Conservation (phyloP, 2,888 invertebrate species). For the Chalcosyrphus nemorum region DNA sequence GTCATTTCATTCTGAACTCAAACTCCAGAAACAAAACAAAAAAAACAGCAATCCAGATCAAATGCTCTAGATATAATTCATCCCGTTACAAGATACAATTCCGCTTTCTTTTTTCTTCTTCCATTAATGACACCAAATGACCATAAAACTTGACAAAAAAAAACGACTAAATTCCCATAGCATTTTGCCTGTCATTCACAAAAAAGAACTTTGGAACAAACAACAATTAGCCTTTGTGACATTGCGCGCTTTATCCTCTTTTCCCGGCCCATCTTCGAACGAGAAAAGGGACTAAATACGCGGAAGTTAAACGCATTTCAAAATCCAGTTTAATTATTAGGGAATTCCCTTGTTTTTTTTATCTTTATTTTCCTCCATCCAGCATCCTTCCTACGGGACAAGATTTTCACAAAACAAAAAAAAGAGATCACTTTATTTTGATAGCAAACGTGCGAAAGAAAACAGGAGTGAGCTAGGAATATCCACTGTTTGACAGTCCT, state of each 20-base stretch:
- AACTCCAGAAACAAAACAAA: background rate
- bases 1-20: background rate
- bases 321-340: slow-evolving; percentile 70
- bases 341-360: slow-evolving; percentile 60
- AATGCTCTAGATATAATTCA: slow-evolving; percentile 41
- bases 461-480: slow-evolving; percentile 57
- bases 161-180: slow-evolving; percentile 55
- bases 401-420: too few species aligned
- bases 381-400: slow-evolving; percentile 49
- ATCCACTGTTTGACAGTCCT: slow-evolving; percentile 34
- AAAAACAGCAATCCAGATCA: slow-evolving; percentile 51
- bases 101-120: slow-evolving; percentile 33
- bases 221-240: slow-evolving; percentile 72
- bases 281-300: slow-evolving; percentile 56
- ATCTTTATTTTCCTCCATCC: too few species aligned
- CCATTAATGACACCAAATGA: slow-evolving; percentile 65
- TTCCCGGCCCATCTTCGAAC: background rate
- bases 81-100: slow-evolving; percentile 30
- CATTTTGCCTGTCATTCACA: slow-evolving; percentile 43
- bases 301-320: slow-evolving; percentile 63
- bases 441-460: slow-evolving; percentile 62
- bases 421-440: slow-evolving; percentile 69
- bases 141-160: slow-evolving; percentile 37
- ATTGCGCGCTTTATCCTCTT: slow-evolving; percentile 63
- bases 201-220: slow-evolving; percentile 41